Evolutionary conservation across 64 coral and sea anemone species (phyloP).

Genomic region (Pocillopora damicornis): DNA sequence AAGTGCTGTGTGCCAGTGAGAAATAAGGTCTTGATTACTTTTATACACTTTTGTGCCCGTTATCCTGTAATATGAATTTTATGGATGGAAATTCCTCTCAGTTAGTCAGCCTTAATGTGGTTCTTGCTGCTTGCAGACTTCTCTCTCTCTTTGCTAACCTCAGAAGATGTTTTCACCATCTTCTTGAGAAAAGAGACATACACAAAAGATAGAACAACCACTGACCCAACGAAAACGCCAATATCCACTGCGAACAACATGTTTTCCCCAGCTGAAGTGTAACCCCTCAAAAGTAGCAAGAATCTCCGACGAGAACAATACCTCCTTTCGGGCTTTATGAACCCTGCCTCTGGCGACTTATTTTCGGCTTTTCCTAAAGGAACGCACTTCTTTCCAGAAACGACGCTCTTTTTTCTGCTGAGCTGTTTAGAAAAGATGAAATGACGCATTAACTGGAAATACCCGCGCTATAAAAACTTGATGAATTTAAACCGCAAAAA

Average conservation of each 20-base stretch:
- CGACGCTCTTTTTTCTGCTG: background rate
- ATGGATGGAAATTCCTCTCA: background rate
- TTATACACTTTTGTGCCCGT: background rate
- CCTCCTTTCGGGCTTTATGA: background rate
- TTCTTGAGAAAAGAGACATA: constrained; percentile 32
- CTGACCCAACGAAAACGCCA: constrained; percentile 5
- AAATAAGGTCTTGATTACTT: no score
- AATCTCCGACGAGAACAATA: background rate
- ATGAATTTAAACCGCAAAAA: constrained; percentile 14
- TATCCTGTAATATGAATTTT: background rate
- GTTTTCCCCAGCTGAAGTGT: background rate
- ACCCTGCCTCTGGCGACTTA: background rate
- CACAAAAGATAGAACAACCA: constrained; percentile 1
- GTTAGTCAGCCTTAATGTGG: background rate
- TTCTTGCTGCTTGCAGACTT: background rate
- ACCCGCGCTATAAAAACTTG: constrained; percentile 33
- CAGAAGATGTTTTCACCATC: constrained; percentile 26
- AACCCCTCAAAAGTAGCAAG: background rate
- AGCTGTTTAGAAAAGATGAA: background rate
- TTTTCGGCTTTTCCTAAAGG: background rate
- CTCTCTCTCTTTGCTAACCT: constrained; percentile 29
- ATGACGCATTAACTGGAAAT: background rate
- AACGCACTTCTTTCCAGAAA: background rate
- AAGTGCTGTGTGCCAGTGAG: no score
- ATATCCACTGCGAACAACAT: constrained; percentile 25